Conservation (phyloP, 2,888 invertebrate genomes). For the Megamerina dolium region DNA sequence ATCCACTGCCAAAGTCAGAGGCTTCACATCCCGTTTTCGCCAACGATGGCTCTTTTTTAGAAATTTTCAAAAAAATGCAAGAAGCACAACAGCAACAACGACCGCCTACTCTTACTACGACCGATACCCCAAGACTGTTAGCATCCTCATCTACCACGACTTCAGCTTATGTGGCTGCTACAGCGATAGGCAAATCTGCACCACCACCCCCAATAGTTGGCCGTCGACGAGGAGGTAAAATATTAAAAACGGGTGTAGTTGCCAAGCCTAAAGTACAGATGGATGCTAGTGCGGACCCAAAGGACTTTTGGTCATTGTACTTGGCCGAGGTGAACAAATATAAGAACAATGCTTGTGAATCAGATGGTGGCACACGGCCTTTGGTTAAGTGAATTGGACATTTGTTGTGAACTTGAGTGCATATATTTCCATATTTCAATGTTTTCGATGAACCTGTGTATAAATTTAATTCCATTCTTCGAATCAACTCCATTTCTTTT, state of each 20-base stretch:
- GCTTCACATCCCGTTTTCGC: conserved; percentile 49
- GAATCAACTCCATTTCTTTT: conserved; percentile 5
- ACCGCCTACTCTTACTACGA: conserved; percentile 17
- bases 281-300: conserved; percentile 54
- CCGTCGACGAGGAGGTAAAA: conserved; percentile 78
- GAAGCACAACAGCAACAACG: conserved; percentile 48
- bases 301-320: conserved; percentile 89
- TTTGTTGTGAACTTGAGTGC: background rate
- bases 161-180: conserved; percentile 33
- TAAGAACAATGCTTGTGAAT: conserved; percentile 86
- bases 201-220: conserved; percentile 61
- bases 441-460: no score
- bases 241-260: conserved; percentile 83
- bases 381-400: conserved; percentile 69
- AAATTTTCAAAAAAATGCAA: conserved; percentile 83
- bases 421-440: no score
- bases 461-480: no score
- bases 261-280: conserved; percentile 71
- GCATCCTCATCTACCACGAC: conserved; percentile 25
- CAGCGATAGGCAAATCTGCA: conserved; percentile 37
- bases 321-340: conserved; percentile 91
- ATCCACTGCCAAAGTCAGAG: conserved; percentile 61
- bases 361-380: conserved; percentile 83
- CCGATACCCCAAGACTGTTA: conserved; percentile 9
- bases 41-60: conserved; percentile 86